Evolutionary conservation across 2,113 vertebrate species (phyloP).

Genomic region (Holacanthus passer): DNA sequence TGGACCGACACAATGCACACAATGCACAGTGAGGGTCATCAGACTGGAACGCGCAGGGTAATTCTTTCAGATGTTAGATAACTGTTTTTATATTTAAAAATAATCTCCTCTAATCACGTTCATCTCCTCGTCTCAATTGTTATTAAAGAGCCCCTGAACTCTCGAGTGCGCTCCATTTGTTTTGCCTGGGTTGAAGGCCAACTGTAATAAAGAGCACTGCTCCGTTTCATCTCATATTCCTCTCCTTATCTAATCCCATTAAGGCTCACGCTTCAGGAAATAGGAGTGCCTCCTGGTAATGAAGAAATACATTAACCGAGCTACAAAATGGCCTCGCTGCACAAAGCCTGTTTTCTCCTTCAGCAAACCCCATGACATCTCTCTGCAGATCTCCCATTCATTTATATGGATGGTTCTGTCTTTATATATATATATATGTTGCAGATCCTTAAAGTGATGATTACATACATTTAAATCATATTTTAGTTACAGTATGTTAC

Average conservation of each 20-base stretch:
- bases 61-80: slow-evolving; percentile 5
- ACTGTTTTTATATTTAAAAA: slow-evolving; percentile 49
- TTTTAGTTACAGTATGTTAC: slow-evolving; percentile 17
- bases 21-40: slow-evolving; percentile 8
- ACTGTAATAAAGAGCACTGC: slow-evolving; percentile 64
- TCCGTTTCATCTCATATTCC: slow-evolving; percentile 68
- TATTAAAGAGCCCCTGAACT: slow-evolving; percentile 49
- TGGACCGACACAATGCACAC: not conserved
- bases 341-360: slow-evolving; percentile 53
- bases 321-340: slow-evolving; percentile 56
- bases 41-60: not conserved
- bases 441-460: slow-evolving; percentile 27
- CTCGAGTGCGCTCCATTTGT: slow-evolving; percentile 46
- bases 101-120: slow-evolving; percentile 35
- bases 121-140: slow-evolving; percentile 36
- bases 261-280: slow-evolving; percentile 75
- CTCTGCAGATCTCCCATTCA: slow-evolving; percentile 24
- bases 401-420: slow-evolving; percentile 33
- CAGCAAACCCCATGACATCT: slow-evolving; percentile 46
- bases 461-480: slow-evolving; percentile 18
- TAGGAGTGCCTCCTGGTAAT: slow-evolving; percentile 68
- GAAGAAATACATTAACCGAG: slow-evolving; percentile 75
- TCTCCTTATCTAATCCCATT: slow-evolving; percentile 77
- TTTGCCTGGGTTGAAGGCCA: slow-evolving; percentile 65
- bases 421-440: slow-evolving; percentile 27